These are phyloP conservation scores for Pogonomyrmex barbatus DNA, from an alignment of 1,140 invertebrate species.

Conservation along the genomic window DNA sequence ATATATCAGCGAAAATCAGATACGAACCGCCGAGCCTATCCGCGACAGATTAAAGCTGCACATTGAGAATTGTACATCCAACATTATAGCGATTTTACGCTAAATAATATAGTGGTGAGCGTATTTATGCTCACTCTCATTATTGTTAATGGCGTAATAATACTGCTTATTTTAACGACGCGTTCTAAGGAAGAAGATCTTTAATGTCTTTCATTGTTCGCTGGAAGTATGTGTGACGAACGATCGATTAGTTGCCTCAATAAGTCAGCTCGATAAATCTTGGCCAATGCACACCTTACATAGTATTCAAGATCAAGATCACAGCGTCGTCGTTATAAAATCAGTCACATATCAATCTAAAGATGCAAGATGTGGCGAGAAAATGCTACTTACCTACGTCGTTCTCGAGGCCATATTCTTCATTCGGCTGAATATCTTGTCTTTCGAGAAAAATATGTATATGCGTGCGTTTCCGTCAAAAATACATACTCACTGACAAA, in stretches of 20 bases:
- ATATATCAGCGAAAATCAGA: neutral
- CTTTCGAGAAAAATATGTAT: conserved; percentile 17
- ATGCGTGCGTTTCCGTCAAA: neutral
- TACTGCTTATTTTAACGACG: conserved; percentile 49
- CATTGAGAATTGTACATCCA: conserved; percentile 40
- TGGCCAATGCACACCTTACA: neutral
- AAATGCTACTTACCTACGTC: conserved; percentile 43
- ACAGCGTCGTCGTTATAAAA: conserved; percentile 21
- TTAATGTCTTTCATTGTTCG: neutral
- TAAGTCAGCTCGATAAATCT: neutral
- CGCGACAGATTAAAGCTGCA: conserved; percentile 55
- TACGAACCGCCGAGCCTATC: conserved; percentile 20
- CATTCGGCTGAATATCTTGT: neutral
- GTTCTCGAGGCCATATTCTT: conserved; percentile 28
- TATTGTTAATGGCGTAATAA: conserved; percentile 47
- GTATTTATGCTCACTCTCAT: neutral
- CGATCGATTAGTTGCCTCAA: conserved; percentile 31
- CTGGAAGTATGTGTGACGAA: conserved; percentile 11
- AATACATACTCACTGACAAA: neutral
- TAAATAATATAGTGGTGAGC: conserved; percentile 25
- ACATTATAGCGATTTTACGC: conserved; percentile 31
- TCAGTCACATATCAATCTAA: conserved; percentile 16
- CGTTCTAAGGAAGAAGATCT: conserved; percentile 33
- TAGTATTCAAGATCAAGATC: conserved; percentile 27
- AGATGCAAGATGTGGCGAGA: neutral